Conservation (phyloP, 1,140 invertebrate genomes). For the Helicorthomorpha holstii region DNA sequence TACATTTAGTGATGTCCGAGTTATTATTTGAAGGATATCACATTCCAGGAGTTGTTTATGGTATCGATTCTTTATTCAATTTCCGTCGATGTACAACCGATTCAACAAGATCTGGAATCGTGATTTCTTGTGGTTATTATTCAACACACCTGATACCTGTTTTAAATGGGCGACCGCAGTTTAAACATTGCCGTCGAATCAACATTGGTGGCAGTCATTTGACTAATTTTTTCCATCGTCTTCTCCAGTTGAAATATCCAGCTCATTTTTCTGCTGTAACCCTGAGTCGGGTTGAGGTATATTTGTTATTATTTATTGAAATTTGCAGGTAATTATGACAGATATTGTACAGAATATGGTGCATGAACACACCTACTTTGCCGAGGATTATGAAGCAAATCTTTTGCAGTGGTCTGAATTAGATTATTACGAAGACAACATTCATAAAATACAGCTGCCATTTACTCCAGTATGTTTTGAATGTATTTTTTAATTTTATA, state of each 20-base stretch:
- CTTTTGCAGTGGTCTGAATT: constrained; percentile 58
- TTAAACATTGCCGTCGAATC: constrained; percentile 52
- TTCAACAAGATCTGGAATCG: constrained; percentile 40
- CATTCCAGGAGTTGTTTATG: constrained; percentile 66
- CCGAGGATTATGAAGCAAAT: constrained; percentile 58
- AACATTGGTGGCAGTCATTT: constrained; percentile 76
- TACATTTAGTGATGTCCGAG: constrained; percentile 70
- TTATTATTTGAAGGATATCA: constrained; percentile 86
- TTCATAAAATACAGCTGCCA: constrained; percentile 67
- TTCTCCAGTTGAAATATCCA: constrained; percentile 88
- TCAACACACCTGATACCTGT: constrained; percentile 76
- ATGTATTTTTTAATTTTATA: background rate
- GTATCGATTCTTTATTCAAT: constrained; percentile 71
- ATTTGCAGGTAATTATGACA: background rate
- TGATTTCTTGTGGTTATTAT: constrained; percentile 72
- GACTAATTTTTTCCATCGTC: constrained; percentile 63
- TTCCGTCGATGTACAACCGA: constrained; percentile 43
- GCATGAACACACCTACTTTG: constrained; percentile 57
- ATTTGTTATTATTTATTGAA: background rate
- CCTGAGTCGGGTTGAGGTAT: constrained; percentile 60
- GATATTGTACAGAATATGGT: constrained; percentile 45
- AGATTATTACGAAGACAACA: constrained; percentile 67
- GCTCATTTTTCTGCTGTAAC: constrained; percentile 73
- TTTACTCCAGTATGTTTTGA: constrained; percentile 33
- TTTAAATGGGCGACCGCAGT: constrained; percentile 45